A percentile compares a stretch with the other conserved stretches of the same genome.
phyloP scores from a whole-genome alignment of 2,113 vertebrate genomes.

The Tragelaphus imberbis region DNA sequence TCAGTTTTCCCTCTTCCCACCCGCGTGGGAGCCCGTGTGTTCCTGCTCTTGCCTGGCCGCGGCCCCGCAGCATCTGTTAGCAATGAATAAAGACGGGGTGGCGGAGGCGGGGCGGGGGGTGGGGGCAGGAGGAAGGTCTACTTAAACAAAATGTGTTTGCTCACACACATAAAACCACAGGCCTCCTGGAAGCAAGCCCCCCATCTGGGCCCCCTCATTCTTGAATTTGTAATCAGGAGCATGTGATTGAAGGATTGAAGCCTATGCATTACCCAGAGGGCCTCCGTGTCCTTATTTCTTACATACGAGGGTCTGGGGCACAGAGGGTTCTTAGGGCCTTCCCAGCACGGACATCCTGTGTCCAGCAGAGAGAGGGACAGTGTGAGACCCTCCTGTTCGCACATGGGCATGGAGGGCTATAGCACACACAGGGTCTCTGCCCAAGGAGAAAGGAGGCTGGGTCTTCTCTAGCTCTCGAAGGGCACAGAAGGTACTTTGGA shows the following conservation, averaged over 20 bases:
- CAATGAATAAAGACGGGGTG: conserved; percentile 67
- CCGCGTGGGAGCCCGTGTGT: background rate
- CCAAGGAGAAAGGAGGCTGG: background rate
- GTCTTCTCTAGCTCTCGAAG: background rate
- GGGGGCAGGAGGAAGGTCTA: conserved; percentile 18
- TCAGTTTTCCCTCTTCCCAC: conserved; percentile 41
- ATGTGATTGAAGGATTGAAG: conserved; percentile 3
- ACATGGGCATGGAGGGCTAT: rapidly evolving
- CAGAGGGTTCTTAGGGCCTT: background rate
- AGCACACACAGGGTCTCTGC: background rate
- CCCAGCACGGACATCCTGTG: rapidly evolving
- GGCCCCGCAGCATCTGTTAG: conserved; percentile 76
- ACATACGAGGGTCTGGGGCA: background rate
- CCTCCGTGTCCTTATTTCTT: background rate
- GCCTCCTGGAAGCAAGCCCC: conserved; percentile 71
- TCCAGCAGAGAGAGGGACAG: background rate
- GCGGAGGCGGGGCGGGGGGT: background rate
- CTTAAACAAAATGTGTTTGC: conserved; percentile 69
- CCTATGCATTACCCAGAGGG: background rate
- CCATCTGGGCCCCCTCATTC: conserved; percentile 54
- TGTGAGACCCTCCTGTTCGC: background rate
- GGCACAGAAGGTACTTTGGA: background rate
- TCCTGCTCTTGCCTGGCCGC: conserved; percentile 58
- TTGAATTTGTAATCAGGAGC: conserved; percentile 75
- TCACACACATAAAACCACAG: conserved; percentile 76